A percentile compares a stretch with the other conserved stretches of the same genome.
Conservation (phyloP, 2,113 vertebrate genomes). For the Pollachius pollachius region DNA sequence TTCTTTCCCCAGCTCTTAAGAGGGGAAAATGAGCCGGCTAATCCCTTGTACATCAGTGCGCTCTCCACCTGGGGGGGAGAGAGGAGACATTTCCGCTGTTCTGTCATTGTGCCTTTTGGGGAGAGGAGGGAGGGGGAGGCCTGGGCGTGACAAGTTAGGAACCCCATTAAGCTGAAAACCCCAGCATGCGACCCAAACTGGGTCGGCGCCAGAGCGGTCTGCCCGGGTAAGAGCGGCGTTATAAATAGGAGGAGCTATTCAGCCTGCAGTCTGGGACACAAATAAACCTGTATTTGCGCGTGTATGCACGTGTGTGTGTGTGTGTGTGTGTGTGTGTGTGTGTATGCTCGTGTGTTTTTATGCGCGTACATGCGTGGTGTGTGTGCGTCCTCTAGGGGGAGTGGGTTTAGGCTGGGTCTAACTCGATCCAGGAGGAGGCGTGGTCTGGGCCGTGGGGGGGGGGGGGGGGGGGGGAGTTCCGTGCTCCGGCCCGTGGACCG, state of each 20-base stretch:
- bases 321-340: too few relatives aligned
- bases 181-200: constrained; percentile 29
- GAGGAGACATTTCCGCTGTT: constrained; percentile 25
- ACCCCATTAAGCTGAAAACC: constrained; percentile 23
- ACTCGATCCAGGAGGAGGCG: constrained; percentile 21
- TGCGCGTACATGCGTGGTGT: not conserved
- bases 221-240: constrained; percentile 23
- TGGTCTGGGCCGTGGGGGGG: constrained; percentile 8
- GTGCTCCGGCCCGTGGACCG: constrained; percentile 39
- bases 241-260: constrained; percentile 53
- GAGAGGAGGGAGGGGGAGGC: constrained; percentile 2
- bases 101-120: constrained; percentile 12
- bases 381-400: too few relatives aligned
- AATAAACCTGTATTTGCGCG: constrained; percentile 37
- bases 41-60: constrained; percentile 49
- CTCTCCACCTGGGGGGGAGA: constrained; percentile 34
- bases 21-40: constrained; percentile 63
- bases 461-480: constrained; percentile 29
- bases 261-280: constrained; percentile 34
- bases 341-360: too few relatives aligned
- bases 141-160: constrained; percentile 16
- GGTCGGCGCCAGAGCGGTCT: constrained; percentile 29
- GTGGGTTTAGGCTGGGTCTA: too few relatives aligned
- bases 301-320: too few relatives aligned
- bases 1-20: constrained; percentile 61